Evolutionary conservation across 2,888 invertebrate species (phyloP), one percentile per base, ranked within the genome.

Genomic region (Ichneumon xanthorius): DNA sequence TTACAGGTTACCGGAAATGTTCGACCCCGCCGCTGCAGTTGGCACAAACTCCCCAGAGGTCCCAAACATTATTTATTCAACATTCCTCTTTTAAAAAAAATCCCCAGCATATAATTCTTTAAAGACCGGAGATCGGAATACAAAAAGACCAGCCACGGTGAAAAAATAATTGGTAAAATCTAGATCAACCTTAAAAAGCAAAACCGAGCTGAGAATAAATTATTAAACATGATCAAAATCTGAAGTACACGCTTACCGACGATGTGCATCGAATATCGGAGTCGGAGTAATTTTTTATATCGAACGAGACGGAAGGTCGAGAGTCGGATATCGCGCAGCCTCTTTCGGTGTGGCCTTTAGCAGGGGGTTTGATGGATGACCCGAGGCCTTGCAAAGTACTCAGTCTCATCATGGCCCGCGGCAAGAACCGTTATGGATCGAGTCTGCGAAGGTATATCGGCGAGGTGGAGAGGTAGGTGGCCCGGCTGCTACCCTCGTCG

Each of bases 381-480:
- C 88, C 84, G 75, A 71, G 84, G 85, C 82, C 78, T 84, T 81
- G 82, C 80, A 78, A 85, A 87, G 86, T 87, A 90, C 90, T 91
- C 90, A 90, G 90, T 89, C 90, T 91, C 88, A 90, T 90, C 90
- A 89, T 88, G 82, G 88, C 84, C 75, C 71, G 87, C 87, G 87
- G 77, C 86, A 89, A 89, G 91, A 92, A 90, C 85, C 88, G 89
- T 90, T 91, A 91, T 90, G 89, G 91, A 92, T 91, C 89, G 89
- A 89, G 89, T 89, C 88, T 84, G 87, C 58, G 40, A 67, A 72
- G 71, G 77, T 75, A 72, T 72, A 61, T 70, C 11, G 70, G 70
- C 14, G 70, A 53, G 70, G 14, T n/a, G 67, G 58, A 70, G 73
- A 48, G 37, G 71, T 65, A 81, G 55, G 67, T 65, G 50, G 53